Evolutionary conservation across 2,113 vertebrate genomes (phyloP), one percentile per base, ranked within the genome.

Genomic region (Sprattus sprattus): DNA sequence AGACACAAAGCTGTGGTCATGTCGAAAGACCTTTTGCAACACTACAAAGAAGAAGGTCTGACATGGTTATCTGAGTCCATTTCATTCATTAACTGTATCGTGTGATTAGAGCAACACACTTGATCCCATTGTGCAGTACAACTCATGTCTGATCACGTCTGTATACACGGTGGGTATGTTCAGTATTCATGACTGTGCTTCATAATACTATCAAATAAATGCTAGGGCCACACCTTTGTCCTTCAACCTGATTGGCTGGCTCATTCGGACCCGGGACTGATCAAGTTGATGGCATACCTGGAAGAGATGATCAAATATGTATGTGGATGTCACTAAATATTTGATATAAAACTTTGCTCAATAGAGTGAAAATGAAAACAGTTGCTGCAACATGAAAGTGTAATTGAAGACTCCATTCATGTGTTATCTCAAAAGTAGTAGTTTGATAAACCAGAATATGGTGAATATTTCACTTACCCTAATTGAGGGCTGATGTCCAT

Each of bases 21-120:
- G 88, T 16, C 94, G 90, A 94, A 94, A 97, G 90, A 99, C 95
- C 90, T 97, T 95, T 3, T 97, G 97, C 90, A 97, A 89, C 64
- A 99, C 98, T 99, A 89, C 18, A 54, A 44, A 16, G n/a, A 83
- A 54, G 85, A 16, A 20, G 18, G 18, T 22, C 54, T 60, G 49
- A 45, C 39, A 83, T 78, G 54, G 18, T 22, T 18, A 20, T 20
- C 54, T 60, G 4, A 22, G 52, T 22, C 18, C 54, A 22, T 60
- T 60, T 60, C 20, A 22, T 60, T 60, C 2, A 18, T 54, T 4
- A 22, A 60, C 54, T 60, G 22, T 22, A 60, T 4, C 54, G 22
- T 60, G 6, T 22, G 5, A 22, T 22, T 20, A 1, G 54, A 60
- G 18, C 13, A 54, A 16, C 52, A 54, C 2, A 49, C 13, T 54